Evolutionary conservation across 2,888 invertebrate species (phyloP).

Genomic region (Drosophila percnosoma): DNA sequence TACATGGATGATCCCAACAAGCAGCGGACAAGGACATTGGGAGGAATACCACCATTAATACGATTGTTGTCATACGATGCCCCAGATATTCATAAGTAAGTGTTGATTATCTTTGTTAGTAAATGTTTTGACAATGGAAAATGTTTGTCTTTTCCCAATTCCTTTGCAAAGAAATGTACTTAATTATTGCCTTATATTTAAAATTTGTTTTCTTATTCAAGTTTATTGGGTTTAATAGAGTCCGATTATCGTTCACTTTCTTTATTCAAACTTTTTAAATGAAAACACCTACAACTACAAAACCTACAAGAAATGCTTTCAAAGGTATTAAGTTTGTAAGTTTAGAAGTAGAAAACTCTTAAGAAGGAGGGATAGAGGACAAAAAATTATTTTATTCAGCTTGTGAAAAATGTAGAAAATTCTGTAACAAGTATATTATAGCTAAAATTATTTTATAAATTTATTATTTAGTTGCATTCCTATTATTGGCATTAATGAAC

Average conservation of each 20-base stretch:
- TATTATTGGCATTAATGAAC: not conserved
- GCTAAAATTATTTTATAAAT: not conserved
- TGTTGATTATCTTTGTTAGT: conserved; percentile 5
- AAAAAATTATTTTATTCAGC: not conserved
- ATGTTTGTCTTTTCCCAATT: not conserved
- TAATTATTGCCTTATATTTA: not conserved
- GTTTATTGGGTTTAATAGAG: not conserved
- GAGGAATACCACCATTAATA: conserved; percentile 97
- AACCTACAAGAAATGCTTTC: not conserved
- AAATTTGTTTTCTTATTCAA: not conserved
- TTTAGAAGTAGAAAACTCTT: not conserved
- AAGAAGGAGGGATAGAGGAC: not conserved
- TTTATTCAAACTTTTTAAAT: too few relatives aligned
- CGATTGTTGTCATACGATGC: conserved; percentile 96
- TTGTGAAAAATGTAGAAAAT: not conserved
- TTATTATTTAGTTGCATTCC: not conserved
- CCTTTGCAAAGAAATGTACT: not conserved
- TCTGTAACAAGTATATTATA: not conserved
- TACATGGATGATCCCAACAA: conserved; percentile 99
- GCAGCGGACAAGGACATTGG: conserved; percentile 97
- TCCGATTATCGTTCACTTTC: not conserved
- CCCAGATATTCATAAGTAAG: conserved; percentile 92
- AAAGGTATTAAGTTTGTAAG: not conserved
- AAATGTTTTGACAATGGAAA: not conserved
- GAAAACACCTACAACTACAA: too few relatives aligned